Base-by-base conservation (phyloP, 2,113 vertebrate genomes). In the Neodon shergylaensis region DNA sequence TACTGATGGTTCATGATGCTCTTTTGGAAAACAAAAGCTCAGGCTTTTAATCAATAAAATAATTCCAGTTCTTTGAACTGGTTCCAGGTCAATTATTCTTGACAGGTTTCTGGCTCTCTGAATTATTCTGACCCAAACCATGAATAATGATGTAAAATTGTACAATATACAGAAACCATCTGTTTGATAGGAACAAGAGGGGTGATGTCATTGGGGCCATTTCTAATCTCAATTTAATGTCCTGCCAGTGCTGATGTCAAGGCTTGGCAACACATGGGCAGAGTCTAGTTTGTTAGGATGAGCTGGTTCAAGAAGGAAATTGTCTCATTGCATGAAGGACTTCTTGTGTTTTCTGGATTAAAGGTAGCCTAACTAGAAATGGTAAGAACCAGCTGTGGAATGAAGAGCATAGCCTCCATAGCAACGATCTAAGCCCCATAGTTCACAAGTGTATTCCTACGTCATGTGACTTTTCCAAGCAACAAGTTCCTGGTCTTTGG, bases 141-240 rank as follows among this genome's bases (percentile, higher is more conserved):
- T 98, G 98, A 98, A 99, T 98, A 98, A 99, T 98, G 98, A 98
- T 97, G 98, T 98, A 97, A 98, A 98, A 98, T 98, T 98, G 98
- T 98, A 98, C 98, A 98, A 99, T 98, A 98, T 99, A 99, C 98
- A 98, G 97, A 98, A 99, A 98, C 97, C 99, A 99, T 98, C 98
- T 99, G 98, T 98, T 98, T 86, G 98, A 99, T 98, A 98, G 98
- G 96, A 97, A 94, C 66, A 90, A 97, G 96, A 85, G 94, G 26
- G 97, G 42, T 99, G 98, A 99, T 98, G 98, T 99, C 98, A 99
- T 98, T 26, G 93, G 98, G 98, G 97, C 97, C 92, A 96, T 97
- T 97, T 98, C 98, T 98, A 99, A 99, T 99, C 98, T 98, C 97
- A 95, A 98, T 96, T 90, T 82, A 95, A 94, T 93, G 95, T 96